These are phyloP conservation scores for Struthio camelus DNA, from an alignment of 2,113 vertebrate genomes.

Conservation along the genomic window DNA sequence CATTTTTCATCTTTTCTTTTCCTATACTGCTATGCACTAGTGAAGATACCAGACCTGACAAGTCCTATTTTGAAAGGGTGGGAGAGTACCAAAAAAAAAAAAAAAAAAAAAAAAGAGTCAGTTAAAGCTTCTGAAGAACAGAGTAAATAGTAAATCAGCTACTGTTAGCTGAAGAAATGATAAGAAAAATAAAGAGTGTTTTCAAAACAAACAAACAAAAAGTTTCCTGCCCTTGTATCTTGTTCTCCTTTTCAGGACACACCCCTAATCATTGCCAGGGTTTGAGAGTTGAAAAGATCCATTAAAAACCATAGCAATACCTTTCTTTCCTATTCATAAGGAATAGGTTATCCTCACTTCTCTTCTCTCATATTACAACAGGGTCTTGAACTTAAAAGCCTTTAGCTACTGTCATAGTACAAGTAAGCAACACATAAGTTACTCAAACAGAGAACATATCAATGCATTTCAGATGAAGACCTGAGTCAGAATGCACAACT, in stretches of 20 bases:
- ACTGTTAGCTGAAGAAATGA: fast-evolving
- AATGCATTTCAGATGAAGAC: fast-evolving
- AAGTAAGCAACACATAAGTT: fast-evolving
- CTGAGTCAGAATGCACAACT: neutral
- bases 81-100: neutral
- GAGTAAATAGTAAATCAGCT: neutral
- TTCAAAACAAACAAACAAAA: neutral
- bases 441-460: neutral
- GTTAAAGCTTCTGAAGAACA: neutral
- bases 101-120: neutral
- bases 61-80: neutral
- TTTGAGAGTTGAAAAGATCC: neutral
- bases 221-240: fast-evolving
- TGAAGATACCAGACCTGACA: fast-evolving
- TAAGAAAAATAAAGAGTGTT: neutral
- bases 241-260: neutral
- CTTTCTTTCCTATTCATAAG: neutral
- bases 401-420: neutral
- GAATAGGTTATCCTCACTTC: neutral
- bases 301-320: neutral
- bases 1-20: neutral
- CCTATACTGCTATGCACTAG: neutral
- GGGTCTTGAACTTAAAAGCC: neutral
- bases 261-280: neutral
- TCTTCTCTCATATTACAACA: neutral